Base-by-base conservation (phyloP, 1,140 invertebrate species). In the Pteromalus puparum region DNA sequence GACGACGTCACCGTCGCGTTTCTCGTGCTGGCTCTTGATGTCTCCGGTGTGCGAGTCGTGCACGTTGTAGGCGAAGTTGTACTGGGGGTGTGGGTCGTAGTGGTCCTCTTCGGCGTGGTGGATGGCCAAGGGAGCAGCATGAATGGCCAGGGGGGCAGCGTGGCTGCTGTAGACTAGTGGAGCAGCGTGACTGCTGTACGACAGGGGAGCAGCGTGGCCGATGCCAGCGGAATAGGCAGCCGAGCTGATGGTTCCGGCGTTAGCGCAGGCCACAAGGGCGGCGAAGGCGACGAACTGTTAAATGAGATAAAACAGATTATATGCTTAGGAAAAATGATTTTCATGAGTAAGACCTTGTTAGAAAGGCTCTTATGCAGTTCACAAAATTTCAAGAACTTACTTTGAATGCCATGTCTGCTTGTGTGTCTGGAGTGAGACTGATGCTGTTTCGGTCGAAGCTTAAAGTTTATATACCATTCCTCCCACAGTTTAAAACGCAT, bases 201-300 rank as follows among this genome's bases (percentile, higher is more conserved):
- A 5, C 10, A 42, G 38, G 38, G 38, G 38, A 9, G 38, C 38
- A 7, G 9, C 38, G 38, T 42, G 38, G 10, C 38, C 7, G 38
- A 42, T 42, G 38, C 38, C 38, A 42, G 38, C 38, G 38, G 38
- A 42, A 42, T 42, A 42, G 38, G 38, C 38, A 42, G 38, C 6
- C 38, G 38, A 42, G 38, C 38, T 42, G 38, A 42, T 42, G 38
- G 38, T 7, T 42, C 38, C 38, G 9, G 38, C 38, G 38, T 42
- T 42, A 42, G 38, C 38, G 38, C 38, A 42, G 10, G 94, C 87
- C 67, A 93, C 83, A 72, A 91, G 90, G 84, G 90, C 89, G 7
- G 48, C 48, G 85, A 94, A 86, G 53, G 90, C 87, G 83, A 94
- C 78, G 82, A 94, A 90, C 93, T 94, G 87, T 42, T 42, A 1